phyloP scores from a whole-genome alignment of 2,888 invertebrate species.

The Nomada flava region DNA sequence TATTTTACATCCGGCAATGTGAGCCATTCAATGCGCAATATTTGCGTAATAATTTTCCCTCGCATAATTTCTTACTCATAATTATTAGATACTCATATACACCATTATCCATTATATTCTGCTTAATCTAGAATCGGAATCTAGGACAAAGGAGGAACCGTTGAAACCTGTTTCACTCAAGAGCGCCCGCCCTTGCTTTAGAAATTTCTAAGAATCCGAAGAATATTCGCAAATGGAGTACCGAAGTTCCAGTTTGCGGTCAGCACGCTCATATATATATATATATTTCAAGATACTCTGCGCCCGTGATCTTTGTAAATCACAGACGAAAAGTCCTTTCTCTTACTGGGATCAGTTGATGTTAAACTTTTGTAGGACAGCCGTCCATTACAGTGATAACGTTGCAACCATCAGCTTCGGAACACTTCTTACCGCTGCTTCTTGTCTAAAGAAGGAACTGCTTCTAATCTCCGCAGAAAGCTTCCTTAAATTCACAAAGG shows the following conservation, averaged over 20 bases:
- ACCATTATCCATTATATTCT: neutral
- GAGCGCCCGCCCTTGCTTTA: neutral
- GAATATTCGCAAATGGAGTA: constrained; percentile 24
- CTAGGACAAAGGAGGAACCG: neutral
- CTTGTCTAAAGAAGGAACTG: neutral
- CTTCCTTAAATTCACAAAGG: neutral
- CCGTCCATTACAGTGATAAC: constrained; percentile 35
- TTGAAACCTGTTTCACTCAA: neutral
- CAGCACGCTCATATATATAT: constrained; percentile 10
- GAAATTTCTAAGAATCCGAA: constrained; percentile 3
- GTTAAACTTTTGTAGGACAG: constrained; percentile 33
- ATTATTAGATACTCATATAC: neutral
- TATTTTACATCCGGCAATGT: neutral
- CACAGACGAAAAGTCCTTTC: constrained; percentile 7
- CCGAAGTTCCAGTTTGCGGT: constrained; percentile 21
- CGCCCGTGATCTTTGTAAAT: constrained; percentile 17
- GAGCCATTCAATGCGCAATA: neutral
- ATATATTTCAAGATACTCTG: neutral
- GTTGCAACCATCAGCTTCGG: constrained; percentile 2
- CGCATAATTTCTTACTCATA: neutral
- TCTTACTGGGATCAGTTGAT: neutral
- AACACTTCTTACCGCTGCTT: neutral
- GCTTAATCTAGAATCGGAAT: neutral
- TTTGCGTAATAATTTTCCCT: neutral
- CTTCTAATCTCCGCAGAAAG: constrained; percentile 6